A percentile compares a stretch with the other conserved stretches of the same genome.
Conservation (phyloP, 2,113 vertebrate species). For the Macheiramphus alcinus region DNA sequence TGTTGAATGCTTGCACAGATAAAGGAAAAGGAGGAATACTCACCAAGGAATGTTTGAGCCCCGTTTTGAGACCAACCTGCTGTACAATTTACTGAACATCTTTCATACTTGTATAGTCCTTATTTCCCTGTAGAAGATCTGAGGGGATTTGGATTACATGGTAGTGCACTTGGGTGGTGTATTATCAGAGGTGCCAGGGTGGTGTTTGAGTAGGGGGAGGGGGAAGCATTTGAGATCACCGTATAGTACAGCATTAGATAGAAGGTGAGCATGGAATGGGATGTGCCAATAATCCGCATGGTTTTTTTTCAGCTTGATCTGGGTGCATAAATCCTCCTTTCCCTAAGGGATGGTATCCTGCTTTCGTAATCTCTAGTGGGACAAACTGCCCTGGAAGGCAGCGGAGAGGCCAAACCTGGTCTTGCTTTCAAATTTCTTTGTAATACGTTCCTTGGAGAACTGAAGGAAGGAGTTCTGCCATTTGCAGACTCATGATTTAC, state of each 20-base stretch:
- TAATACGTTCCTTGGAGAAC: background rate
- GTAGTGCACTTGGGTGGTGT: background rate
- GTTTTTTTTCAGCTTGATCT: background rate
- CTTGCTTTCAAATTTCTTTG: background rate
- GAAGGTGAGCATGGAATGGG: background rate
- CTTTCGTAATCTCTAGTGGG: background rate
- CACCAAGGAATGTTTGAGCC: background rate
- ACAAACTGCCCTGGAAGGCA: background rate
- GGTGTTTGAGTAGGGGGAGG: background rate
- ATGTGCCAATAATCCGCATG: accelerated
- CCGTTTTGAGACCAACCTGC: background rate
- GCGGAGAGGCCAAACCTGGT: background rate
- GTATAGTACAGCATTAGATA: accelerated
- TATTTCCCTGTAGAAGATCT: background rate
- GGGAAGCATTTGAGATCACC: background rate
- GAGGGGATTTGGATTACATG: background rate
- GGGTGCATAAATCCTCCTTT: background rate
- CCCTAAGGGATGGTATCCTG: background rate
- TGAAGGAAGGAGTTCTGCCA: background rate
- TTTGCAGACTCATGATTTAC: background rate
- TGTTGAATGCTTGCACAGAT: background rate
- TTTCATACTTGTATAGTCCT: background rate
- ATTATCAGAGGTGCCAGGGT: background rate
- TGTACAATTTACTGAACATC: background rate
- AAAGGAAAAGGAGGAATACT: background rate